These are phyloP conservation scores for Lepidurus apus DNA, from an alignment of 1,140 invertebrate species.

Conservation along the genomic window DNA sequence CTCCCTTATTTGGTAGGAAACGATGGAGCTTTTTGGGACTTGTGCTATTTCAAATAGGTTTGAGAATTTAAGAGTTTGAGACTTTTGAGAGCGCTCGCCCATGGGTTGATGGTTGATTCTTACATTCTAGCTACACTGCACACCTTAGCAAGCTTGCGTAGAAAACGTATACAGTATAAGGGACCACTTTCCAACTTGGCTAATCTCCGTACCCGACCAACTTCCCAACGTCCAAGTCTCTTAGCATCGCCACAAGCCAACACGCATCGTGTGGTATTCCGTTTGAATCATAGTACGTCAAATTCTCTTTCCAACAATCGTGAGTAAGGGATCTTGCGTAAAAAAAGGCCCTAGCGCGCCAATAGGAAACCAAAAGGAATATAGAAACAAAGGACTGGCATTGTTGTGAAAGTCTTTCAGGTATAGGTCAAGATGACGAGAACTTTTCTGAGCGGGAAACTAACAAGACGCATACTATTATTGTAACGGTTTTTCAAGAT, in stretches of 20 bases:
- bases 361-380: not conserved
- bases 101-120: too few species aligned
- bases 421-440: not conserved
- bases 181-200: not conserved
- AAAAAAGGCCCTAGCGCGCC: not conserved
- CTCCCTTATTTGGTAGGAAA: too few species aligned
- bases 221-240: not conserved
- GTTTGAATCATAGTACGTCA: not conserved
- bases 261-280: not conserved
- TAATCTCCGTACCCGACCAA: not conserved
- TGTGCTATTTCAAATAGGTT: too few species aligned
- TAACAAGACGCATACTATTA: not conserved
- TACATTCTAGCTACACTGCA: too few species aligned
- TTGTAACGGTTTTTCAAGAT: not conserved
- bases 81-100: too few species aligned
- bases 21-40: too few species aligned
- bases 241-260: constrained; percentile 3
- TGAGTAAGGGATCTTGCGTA: not conserved
- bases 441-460: constrained; percentile 4
- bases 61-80: too few species aligned
- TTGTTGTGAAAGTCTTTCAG: constrained; percentile 5
- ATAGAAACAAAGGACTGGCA: not conserved
- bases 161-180: too few species aligned
- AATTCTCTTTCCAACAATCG: not conserved
- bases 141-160: too few species aligned